A percentile compares a stretch with the other conserved stretches of the same genome.
Evolutionary conservation across 2,797 vertebrate genomes (phyloP).

Genomic region (Tarsius wallacei): DNA sequence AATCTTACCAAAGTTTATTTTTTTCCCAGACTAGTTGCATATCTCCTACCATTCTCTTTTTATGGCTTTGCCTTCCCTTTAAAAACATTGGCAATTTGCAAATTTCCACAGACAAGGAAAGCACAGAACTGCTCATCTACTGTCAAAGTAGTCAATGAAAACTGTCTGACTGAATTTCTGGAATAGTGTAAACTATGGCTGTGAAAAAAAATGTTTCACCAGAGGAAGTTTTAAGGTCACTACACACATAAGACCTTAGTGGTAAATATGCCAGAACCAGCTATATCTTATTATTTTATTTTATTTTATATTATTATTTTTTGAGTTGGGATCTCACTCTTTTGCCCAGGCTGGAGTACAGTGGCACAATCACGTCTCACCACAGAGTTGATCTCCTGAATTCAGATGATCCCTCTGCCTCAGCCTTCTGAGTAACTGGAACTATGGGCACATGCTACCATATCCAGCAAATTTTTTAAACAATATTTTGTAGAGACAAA

Average conservation of each 20-base stretch:
- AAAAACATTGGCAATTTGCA: neutral
- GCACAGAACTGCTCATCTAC: neutral
- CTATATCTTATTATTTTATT: no score
- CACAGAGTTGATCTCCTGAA: no score
- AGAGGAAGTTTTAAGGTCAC: neutral
- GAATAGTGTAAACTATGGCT: neutral
- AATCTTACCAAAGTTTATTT: constrained; percentile 7
- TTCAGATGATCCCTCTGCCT: no score
- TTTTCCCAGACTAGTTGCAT: neutral
- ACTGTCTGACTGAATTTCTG: neutral
- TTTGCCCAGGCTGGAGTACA: no score
- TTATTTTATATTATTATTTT: no score
- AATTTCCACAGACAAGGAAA: constrained; percentile 32
- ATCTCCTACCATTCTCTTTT: neutral
- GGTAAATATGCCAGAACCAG: neutral
- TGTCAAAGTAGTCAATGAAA: neutral
- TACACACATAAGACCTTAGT: neutral
- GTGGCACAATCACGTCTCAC: no score
- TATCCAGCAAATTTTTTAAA: no score
- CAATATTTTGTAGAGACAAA: no score
- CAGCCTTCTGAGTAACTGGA: no score
- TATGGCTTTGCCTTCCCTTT: neutral
- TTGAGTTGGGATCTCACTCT: no score
- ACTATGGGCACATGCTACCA: no score
- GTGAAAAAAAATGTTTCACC: neutral